Conservation (phyloP, 1,140 invertebrate species). For the Andricus grossulariae region DNA sequence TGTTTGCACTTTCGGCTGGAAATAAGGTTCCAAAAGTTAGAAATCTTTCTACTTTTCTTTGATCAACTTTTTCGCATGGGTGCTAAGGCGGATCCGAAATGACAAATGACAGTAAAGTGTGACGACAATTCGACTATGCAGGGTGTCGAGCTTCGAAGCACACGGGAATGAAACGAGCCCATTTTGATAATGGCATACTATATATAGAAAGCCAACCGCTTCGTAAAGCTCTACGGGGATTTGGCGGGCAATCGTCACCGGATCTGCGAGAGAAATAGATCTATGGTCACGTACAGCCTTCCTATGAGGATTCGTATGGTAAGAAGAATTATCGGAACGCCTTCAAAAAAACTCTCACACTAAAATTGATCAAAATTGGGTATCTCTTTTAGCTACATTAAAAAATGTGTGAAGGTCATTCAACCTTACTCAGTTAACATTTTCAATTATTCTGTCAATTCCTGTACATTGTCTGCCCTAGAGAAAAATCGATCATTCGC, state of each 20-base stretch:
- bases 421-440: no score
- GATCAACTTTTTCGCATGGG: not conserved
- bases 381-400: no score
- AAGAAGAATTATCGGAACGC: not conserved
- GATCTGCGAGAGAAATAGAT: conserved; percentile 59
- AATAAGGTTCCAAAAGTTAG: not conserved
- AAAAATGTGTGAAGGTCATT: no score
- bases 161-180: conserved; percentile 68
- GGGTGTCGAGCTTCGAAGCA: conserved; percentile 45
- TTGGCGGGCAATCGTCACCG: conserved; percentile 64
- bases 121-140: conserved; percentile 43
- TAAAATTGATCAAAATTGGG: no score
- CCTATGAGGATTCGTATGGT: not conserved
- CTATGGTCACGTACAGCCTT: conserved; percentile 26
- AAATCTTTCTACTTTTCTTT: conserved; percentile 24
- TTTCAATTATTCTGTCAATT: no score
- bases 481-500: no score
- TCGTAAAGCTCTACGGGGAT: conserved; percentile 67
- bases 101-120: conserved; percentile 46
- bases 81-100: conserved; percentile 43
- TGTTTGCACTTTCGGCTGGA: no score
- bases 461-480: no score
- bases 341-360: no score
- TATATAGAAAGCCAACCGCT: conserved; percentile 59
- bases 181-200: conserved; percentile 72